Evolutionary conservation across 2,797 vertebrate species (phyloP), one percentile per base, ranked within the genome.

Genomic region (Oreochromis grahami): DNA sequence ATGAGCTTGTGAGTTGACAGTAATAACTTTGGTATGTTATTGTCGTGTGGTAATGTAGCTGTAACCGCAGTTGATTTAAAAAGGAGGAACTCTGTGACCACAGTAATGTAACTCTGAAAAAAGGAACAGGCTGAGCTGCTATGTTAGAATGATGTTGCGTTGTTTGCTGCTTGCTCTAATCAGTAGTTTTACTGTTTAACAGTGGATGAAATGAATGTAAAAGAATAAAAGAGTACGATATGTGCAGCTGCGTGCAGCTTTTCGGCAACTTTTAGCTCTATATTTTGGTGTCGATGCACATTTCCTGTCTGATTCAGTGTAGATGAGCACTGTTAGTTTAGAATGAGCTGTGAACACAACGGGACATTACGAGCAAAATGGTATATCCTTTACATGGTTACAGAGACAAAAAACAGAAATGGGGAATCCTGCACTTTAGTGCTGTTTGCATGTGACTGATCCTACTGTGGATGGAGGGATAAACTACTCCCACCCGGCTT

Each of bases 31-130:
- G 77, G 60, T 43, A 32, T 76, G 82, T 84, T 86, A 50, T 79
- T 86, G 87, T 84, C 81, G 70, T 82, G 79, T 77, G 87, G 79
- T 70, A 21, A 70, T 70, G 84, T 80, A 52, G 79, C 79, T 72
- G 79, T 45, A n/a, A 76, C 87, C 84, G 4, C 76, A 88, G 81
- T 53, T 81, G 78, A 84, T 84, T 84, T 79, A 60, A 82, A 81
- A 84, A 84, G 76, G 17, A 79, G 82, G 82, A 84, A 84, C 56
- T 63, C 17, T 15, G 58, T 36, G 14, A 82, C 87, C 84, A 78
- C 84, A 86, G 45, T 51, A 82, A 86, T 83, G 83, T 70, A 52
- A 77, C 77, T 55, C 7, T 38, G 74, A 70, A 53, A 79, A 50
- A 76, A 12, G 82, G 52, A 88, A 72, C 14, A 17, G 63, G 50